Evolutionary conservation across 2,888 invertebrate genomes (phyloP).

Genomic region (Hermaeophaga mercurialis): DNA sequence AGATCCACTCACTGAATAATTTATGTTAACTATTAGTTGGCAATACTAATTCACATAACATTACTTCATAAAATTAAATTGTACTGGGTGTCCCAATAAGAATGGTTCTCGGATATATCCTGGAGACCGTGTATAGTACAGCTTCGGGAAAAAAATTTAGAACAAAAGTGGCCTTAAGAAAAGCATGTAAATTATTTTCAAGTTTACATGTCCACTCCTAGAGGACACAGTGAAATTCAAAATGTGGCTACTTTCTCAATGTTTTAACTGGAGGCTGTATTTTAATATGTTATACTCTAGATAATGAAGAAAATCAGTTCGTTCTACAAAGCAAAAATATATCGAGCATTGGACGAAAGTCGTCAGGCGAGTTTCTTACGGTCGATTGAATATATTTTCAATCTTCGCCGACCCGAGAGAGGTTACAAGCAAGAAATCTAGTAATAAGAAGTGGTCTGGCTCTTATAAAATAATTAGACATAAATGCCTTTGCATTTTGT

Average conservation of each 20-base stretch:
- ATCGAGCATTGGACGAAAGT: constrained; percentile 38
- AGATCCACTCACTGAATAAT: no score
- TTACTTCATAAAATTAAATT: no score
- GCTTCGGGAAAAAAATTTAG: no score
- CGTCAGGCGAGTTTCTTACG: constrained; percentile 47
- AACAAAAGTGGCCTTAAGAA: no score
- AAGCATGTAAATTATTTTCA: no score
- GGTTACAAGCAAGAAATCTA: constrained; percentile 19
- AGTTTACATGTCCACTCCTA: no score
- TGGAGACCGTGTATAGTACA: no score
- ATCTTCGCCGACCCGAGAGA: constrained; percentile 37
- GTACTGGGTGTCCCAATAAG: no score
- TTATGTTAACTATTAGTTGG: no score
- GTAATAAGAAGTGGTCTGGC: constrained; percentile 19
- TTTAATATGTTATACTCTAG: constrained; percentile 2
- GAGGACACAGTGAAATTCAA: neutral
- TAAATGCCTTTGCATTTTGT: constrained; percentile 17
- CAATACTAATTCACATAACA: no score
- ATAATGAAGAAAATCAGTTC: constrained; percentile 26
- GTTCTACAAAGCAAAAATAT: constrained; percentile 25
- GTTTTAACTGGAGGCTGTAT: neutral
- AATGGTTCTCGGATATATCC: no score
- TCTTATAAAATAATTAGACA: constrained; percentile 19
- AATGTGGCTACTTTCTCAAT: neutral
- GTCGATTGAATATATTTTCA: constrained; percentile 47